Evolutionary conservation across 2,797 vertebrate species (phyloP).

Genomic region (Hozukius guyotensis): DNA sequence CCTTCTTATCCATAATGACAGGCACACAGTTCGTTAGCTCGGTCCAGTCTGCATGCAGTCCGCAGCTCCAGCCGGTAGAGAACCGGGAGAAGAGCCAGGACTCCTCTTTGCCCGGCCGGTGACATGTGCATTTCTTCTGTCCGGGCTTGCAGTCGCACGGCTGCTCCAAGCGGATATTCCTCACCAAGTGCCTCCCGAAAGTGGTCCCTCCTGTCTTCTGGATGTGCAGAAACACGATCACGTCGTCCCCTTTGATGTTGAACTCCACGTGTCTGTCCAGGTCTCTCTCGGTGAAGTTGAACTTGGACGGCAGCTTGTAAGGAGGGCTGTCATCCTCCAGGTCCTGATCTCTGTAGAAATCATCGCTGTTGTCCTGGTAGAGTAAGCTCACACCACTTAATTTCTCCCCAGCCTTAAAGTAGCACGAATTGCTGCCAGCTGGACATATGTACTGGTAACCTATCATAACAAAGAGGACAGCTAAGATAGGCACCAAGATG

Average conservation of each 20-base stretch:
- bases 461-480: constrained; percentile 93
- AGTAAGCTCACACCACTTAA: constrained; percentile 79
- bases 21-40: constrained; percentile 98
- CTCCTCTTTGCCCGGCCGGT: constrained; percentile 94
- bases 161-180: constrained; percentile 96
- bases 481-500: constrained; percentile 91
- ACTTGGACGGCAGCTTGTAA: constrained; percentile 80
- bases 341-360: constrained; percentile 83
- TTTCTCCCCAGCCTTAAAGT: constrained; percentile 84
- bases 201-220: constrained; percentile 98
- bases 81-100: constrained; percentile 98
- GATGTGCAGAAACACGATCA: constrained; percentile 98
- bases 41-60: constrained; percentile 98
- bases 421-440: constrained; percentile 88
- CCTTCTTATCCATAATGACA: constrained; percentile 92
- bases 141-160: constrained; percentile 94
- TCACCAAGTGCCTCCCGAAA: constrained; percentile 95
- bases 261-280: constrained; percentile 92
- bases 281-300: constrained; percentile 91
- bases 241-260: constrained; percentile 93
- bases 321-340: constrained; percentile 82
- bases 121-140: constrained; percentile 97
- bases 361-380: constrained; percentile 75
- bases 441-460: constrained; percentile 96
- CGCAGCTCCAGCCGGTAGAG: constrained; percentile 98